phyloP scores from a whole-genome alignment of 2,797 vertebrate species.

The Muraenolepis orangiensis region DNA sequence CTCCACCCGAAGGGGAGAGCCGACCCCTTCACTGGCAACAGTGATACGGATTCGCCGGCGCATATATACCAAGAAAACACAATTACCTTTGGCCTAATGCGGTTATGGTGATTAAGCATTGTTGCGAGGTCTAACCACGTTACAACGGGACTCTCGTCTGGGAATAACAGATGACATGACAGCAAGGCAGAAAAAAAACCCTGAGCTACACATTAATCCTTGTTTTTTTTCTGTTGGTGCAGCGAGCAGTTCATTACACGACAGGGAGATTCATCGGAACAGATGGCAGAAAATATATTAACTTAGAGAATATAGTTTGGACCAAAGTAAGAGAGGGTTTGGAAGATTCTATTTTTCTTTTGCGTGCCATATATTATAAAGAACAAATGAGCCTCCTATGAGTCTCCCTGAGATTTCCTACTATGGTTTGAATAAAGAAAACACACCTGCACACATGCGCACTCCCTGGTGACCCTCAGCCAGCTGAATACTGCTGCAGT shows the following conservation, averaged over 20 bases:
- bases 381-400: constrained; percentile 53
- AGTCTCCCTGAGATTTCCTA: too few species aligned
- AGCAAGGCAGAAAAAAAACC: constrained; percentile 49
- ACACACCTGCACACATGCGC: constrained; percentile 13
- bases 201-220: constrained; percentile 63
- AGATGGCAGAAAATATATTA: constrained; percentile 48
- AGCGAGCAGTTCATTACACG: constrained; percentile 64
- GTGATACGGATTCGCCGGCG: constrained; percentile 62
- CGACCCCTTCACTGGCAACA: constrained; percentile 56
- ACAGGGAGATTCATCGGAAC: constrained; percentile 51
- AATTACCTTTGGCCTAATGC: constrained; percentile 74
- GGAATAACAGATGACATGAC: constrained; percentile 72
- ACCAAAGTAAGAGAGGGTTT: constrained; percentile 33
- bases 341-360: background rate
- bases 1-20: constrained; percentile 14
- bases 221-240: constrained; percentile 51
- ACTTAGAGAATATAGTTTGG: constrained; percentile 33
- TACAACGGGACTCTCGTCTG: constrained; percentile 65
- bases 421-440: constrained; percentile 49
- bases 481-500: constrained; percentile 63
- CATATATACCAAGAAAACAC: constrained; percentile 71
- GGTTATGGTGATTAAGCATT: constrained; percentile 75
- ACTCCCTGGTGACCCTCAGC: constrained; percentile 50
- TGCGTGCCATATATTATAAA: constrained; percentile 7
- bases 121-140: constrained; percentile 71